Evolutionary conservation across 2,797 vertebrate genomes (phyloP), one percentile per base, ranked within the genome.

Genomic region (Macroramphosus scolopax): DNA sequence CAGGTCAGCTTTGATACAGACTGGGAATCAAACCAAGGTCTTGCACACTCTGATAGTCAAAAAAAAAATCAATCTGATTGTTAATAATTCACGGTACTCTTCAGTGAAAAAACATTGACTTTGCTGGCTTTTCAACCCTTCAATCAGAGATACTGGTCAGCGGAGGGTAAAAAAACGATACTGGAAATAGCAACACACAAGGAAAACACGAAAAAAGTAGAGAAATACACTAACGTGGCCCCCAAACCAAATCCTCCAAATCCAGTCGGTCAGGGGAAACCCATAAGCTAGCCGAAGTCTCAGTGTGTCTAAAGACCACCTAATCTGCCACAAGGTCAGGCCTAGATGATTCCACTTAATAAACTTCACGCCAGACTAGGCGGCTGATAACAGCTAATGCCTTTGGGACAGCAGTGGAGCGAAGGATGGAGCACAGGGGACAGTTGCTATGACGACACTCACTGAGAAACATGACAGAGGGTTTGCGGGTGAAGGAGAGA

Each of bases 391-490:
- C 65, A 57, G 51, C 47, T 33, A 68, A 80, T 60, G 34, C 63
- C 69, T 36, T 13, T 14, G 77, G 68, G 77, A 68, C 28, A 8
- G 24, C 5, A 5, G 17, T 1, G 20, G 47, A 58, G 52, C 32
- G 8, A 28, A 45, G 41, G 26, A 67, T 20, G 41, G 59, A 50
- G 57, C 54, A 5, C 52, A 9, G 52, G 58, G 41, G 65, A 48
- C 34, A 7, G 79, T 76, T 81, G 68, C 81, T 45, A 80, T 82
- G 78, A 61, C 68, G 7, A 83, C 74, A 5, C 28, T 45, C 33
- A 16, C 47, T 7, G 51, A 39, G 43, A 56, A 54, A 46, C 3
- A 5, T 28, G 38, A 60, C 14, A 6, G 32, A 2, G 6, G 20
- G 1, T 8, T 1, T 4, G 4, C n/a, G 3, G 15, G 34, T 15